Conservation (phyloP, 2,888 invertebrate species). For the Lepetodrilus schrolli region DNA sequence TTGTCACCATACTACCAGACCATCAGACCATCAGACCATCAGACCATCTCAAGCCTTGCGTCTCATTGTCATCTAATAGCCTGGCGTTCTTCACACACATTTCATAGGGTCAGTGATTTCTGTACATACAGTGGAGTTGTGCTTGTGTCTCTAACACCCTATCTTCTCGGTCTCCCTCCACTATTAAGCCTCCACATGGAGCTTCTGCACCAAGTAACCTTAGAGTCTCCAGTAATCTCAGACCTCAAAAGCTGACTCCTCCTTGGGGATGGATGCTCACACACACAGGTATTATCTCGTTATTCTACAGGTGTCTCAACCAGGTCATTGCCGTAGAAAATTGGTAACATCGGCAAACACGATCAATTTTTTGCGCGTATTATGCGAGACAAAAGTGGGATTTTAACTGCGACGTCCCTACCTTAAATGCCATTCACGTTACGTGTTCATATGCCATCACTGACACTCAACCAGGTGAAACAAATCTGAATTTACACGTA, state of each 20-base stretch:
- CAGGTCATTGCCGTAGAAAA: constrained; percentile 13
- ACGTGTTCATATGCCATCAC: background rate
- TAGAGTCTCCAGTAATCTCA: background rate
- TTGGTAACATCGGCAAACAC: constrained; percentile 1
- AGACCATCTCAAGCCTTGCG: background rate
- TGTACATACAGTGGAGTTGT: background rate
- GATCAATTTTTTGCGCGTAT: constrained; percentile 21
- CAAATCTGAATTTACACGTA: constrained; percentile 23
- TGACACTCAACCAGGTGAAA: background rate
- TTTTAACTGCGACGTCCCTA: background rate
- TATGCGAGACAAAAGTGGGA: constrained; percentile 22
- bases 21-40: background rate
- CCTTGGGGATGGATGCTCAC: constrained; percentile 2
- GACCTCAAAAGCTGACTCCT: background rate
- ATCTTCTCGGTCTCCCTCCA: background rate
- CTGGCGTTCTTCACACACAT: background rate
- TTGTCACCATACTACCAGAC: background rate
- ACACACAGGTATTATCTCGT: constrained; percentile 21
- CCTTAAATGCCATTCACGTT: background rate
- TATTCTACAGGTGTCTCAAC: background rate
- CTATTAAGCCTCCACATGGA: background rate
- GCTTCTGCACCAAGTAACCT: constrained; percentile 9
- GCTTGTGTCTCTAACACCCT: background rate
- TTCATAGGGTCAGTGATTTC: background rate
- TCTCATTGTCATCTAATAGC: constrained; percentile 2